Evolutionary conservation across 2,113 vertebrate genomes (phyloP).

Genomic region (Terrapene triunguis): DNA sequence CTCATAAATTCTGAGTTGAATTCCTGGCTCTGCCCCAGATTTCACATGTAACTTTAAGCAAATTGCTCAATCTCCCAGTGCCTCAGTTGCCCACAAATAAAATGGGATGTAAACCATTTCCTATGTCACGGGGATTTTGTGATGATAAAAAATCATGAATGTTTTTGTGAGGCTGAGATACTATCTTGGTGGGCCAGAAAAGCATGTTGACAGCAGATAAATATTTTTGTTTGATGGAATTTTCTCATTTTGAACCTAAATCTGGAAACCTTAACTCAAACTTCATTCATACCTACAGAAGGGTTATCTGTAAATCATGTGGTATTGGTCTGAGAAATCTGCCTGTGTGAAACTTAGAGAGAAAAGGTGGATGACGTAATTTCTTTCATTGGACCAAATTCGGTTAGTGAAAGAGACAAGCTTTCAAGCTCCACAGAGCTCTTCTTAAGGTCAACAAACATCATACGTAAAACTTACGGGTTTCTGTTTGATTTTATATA

Average conservation of each 20-base stretch:
- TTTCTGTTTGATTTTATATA: not conserved
- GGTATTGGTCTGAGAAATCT: not conserved
- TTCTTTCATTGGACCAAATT: no score
- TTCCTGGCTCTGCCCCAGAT: not conserved
- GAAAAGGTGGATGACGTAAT: no score
- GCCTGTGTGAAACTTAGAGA: not conserved
- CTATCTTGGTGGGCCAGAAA: not conserved
- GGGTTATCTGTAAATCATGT: not conserved
- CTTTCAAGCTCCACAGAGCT: no score
- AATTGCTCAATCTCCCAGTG: constrained; percentile 1
- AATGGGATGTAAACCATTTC: not conserved
- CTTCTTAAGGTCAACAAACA: no score
- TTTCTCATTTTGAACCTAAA: not conserved
- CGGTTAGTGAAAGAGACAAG: no score
- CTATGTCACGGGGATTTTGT: not conserved
- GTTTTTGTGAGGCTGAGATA: not conserved
- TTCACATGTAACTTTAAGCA: not conserved
- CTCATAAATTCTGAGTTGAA: not conserved
- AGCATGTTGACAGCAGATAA: not conserved
- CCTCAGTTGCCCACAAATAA: not conserved
- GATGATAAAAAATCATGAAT: not conserved
- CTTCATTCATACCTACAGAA: no score
- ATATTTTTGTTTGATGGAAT: not conserved
- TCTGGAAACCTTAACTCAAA: not conserved
- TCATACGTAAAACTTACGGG: not conserved